These are phyloP conservation scores for Leuctra nigra DNA, from an alignment of 2,888 invertebrate species.

Conservation along the genomic window DNA sequence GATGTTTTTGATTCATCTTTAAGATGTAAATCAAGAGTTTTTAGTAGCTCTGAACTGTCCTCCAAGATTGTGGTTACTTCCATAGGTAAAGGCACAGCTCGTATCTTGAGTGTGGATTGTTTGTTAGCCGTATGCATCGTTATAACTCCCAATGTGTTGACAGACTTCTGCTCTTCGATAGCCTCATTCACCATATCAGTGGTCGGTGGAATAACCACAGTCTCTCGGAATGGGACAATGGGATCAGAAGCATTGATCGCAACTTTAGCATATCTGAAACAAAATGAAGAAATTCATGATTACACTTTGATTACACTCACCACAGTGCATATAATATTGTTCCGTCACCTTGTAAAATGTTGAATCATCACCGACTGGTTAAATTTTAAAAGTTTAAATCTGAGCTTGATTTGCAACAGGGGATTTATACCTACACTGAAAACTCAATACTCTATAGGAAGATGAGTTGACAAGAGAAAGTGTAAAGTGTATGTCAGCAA, in stretches of 20 bases:
- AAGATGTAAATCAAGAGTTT: slow-evolving; percentile 20
- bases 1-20: not conserved
- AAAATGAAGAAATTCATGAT: too few species aligned
- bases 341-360: too few species aligned
- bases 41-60: slow-evolving; percentile 61
- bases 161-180: slow-evolving; percentile 54
- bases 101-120: slow-evolving; percentile 60
- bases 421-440: too few species aligned
- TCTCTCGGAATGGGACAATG: slow-evolving; percentile 94
- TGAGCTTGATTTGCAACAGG: too few species aligned
- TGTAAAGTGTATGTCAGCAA: too few species aligned
- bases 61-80: slow-evolving; percentile 65
- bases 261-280: slow-evolving; percentile 69
- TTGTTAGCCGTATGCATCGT: slow-evolving; percentile 63
- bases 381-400: too few species aligned
- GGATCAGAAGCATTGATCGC: slow-evolving; percentile 89
- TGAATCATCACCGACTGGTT: too few species aligned
- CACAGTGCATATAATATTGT: too few species aligned
- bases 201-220: slow-evolving; percentile 73
- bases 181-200: slow-evolving; percentile 81
- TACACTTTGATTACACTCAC: too few species aligned
- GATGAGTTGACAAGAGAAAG: too few species aligned
- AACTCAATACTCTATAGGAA: too few species aligned
- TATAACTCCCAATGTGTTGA: slow-evolving; percentile 40
- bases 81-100: slow-evolving; percentile 69